Percentiles rank a stretch among this genome's conserved stretches.
Evolutionary conservation across 1,140 invertebrate species (phyloP).

Genomic region (Scaptomyza montana): DNA sequence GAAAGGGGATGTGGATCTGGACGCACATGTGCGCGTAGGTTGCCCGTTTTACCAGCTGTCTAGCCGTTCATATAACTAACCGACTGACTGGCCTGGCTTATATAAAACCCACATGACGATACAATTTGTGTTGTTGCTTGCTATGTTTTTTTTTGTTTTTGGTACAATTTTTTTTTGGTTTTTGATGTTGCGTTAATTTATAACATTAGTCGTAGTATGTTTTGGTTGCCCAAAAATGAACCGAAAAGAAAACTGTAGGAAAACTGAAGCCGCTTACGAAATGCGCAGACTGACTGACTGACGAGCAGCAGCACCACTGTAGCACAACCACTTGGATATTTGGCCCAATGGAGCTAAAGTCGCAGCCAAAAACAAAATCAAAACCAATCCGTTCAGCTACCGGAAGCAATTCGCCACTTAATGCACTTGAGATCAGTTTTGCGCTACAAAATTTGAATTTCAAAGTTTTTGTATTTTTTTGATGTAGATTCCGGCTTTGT

Average conservation of each 20-base stretch:
- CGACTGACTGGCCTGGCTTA: conserved; percentile 54
- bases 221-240: conserved; percentile 50
- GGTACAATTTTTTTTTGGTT: conserved; percentile 40
- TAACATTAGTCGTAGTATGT: conserved; percentile 57
- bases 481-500: conserved; percentile 47
- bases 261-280: conserved; percentile 60
- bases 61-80: conserved; percentile 14
- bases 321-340: conserved; percentile 29
- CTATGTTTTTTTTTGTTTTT: conserved; percentile 5
- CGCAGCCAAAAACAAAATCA: background rate
- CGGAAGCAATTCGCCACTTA: conserved; percentile 62
- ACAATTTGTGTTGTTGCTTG: conserved; percentile 44
- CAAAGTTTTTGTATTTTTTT: conserved; percentile 46
- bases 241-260: conserved; percentile 52
- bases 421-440: conserved; percentile 55
- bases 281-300: conserved; percentile 46
- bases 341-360: conserved; percentile 38
- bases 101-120: conserved; percentile 67
- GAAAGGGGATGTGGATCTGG: conserved; percentile 48
- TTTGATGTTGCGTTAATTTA: conserved; percentile 65
- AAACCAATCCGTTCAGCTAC: conserved; percentile 31
- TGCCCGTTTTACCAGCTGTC: conserved; percentile 16
- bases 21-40: conserved; percentile 67
- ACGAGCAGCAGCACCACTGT: conserved; percentile 33
- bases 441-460: conserved; percentile 57